These are phyloP conservation scores for Epinephelus coioides DNA, from an alignment of 2,797 vertebrate species.

Conservation along the genomic window DNA sequence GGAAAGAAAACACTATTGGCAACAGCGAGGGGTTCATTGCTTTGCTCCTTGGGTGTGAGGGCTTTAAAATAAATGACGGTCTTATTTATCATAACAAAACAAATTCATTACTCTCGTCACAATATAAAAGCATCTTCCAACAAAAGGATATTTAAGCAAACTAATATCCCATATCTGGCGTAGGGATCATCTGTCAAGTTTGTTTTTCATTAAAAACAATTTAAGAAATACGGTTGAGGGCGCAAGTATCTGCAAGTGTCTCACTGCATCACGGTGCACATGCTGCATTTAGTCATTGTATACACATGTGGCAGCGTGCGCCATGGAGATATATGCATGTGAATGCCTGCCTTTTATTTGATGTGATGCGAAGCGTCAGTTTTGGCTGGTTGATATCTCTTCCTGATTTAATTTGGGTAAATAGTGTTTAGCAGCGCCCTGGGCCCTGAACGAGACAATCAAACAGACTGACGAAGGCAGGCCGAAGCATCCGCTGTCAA, in stretches of 20 bases:
- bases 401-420: slow-evolving; percentile 62
- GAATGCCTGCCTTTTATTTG: slow-evolving; percentile 12
- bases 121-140: slow-evolving; percentile 4
- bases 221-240: slow-evolving; percentile 4
- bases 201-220: slow-evolving; percentile 40
- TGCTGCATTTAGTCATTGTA: slow-evolving; percentile 13
- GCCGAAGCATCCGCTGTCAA: slow-evolving; percentile 59
- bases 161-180: slow-evolving; percentile 43
- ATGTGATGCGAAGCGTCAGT: slow-evolving; percentile 18
- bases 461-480: slow-evolving; percentile 43
- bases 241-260: slow-evolving; percentile 1
- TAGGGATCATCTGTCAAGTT: slow-evolving; percentile 26
- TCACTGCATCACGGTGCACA: slow-evolving; percentile 16
- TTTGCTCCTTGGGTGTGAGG: slow-evolving; percentile 6
- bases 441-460: slow-evolving; percentile 43
- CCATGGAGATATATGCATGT: neutral
- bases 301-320: neutral
- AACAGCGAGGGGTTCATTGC: neutral
- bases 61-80: slow-evolving; percentile 24
- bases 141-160: slow-evolving; percentile 24
- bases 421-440: slow-evolving; percentile 49
- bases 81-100: slow-evolving; percentile 22
- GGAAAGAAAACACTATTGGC: neutral
- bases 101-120: slow-evolving; percentile 17
- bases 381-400: slow-evolving; percentile 34